Conservation (phyloP, 2,888 invertebrate genomes). For the Schizaphis graminum region DNA sequence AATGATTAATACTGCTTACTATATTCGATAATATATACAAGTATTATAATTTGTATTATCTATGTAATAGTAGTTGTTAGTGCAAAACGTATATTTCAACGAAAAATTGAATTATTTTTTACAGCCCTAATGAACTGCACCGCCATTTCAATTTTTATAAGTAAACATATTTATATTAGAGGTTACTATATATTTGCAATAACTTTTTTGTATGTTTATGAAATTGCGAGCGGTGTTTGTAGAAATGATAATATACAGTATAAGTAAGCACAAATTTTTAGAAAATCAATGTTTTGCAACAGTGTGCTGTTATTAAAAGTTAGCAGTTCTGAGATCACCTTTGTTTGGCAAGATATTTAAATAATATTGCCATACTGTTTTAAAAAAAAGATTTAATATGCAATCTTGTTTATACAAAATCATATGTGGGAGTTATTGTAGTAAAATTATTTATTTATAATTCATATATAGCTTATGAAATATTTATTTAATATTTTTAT, state of each 20-base stretch:
- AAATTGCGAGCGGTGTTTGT: background rate
- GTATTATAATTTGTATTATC: background rate
- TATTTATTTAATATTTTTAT: background rate
- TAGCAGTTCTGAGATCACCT: background rate
- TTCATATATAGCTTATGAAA: background rate
- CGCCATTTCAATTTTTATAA: background rate
- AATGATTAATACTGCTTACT: background rate
- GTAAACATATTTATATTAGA: background rate
- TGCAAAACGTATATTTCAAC: background rate
- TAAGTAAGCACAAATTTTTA: background rate
- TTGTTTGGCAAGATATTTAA: background rate
- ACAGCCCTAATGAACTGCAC: background rate
- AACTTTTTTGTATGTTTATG: background rate
- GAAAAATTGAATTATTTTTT: background rate
- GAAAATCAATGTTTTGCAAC: background rate
- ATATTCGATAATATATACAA: background rate
- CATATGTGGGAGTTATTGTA: background rate
- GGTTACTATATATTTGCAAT: background rate
- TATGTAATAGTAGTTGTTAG: background rate
- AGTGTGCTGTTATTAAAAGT: background rate
- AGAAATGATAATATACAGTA: background rate
- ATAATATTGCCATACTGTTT: background rate
- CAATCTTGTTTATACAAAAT: background rate
- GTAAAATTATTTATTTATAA: conserved; percentile 4
- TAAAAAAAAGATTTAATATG: background rate